Evolutionary conservation across 2,797 vertebrate species (phyloP).

Genomic region (Eidolon dupreanum): DNA sequence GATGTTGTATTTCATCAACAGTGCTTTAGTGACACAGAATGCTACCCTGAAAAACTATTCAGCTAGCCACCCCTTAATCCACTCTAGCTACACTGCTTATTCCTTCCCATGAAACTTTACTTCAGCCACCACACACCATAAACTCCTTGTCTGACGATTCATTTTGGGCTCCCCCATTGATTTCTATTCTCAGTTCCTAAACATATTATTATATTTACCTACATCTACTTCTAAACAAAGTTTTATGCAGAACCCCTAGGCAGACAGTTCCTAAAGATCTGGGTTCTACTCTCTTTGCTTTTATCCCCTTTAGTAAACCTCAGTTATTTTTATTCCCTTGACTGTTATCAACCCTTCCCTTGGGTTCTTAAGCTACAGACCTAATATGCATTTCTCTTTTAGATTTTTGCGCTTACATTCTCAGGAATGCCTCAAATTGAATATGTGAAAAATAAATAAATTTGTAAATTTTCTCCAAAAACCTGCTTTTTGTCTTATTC

Average conservation of each 20-base stretch:
- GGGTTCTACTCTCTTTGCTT: neutral
- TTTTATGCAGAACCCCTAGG: neutral
- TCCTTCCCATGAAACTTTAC: neutral
- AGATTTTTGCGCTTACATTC: neutral
- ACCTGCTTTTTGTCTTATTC: neutral
- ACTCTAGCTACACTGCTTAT: rapidly evolving
- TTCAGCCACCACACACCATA: neutral
- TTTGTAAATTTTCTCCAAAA: neutral
- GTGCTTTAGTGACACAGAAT: too few species aligned
- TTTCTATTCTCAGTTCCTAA: neutral
- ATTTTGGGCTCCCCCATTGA: neutral
- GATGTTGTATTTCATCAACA: neutral
- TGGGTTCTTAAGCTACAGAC: neutral
- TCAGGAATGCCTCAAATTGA: neutral
- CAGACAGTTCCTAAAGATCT: neutral
- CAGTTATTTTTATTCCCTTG: neutral
- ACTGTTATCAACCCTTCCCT: neutral
- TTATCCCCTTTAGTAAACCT: neutral
- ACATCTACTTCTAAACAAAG: neutral
- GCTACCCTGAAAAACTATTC: neutral
- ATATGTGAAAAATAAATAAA: neutral
- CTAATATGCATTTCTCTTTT: neutral
- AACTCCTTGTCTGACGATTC: neutral
- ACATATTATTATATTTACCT: neutral
- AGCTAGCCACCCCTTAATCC: neutral